phyloP scores from a whole-genome alignment of 2,888 invertebrate species.

The Gibbula magus region DNA sequence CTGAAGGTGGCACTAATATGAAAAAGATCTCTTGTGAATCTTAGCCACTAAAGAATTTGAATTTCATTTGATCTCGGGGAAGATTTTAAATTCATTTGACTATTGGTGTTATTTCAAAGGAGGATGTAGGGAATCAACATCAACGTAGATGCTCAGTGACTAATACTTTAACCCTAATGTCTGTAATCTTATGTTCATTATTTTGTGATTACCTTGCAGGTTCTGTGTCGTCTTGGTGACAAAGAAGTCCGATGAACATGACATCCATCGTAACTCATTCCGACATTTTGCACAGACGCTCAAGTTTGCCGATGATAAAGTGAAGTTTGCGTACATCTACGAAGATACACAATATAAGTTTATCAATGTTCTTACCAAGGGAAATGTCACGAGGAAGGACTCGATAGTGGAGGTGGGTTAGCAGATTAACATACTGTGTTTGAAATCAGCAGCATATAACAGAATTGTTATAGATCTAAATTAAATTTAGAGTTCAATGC shows the following conservation, averaged over 20 bases:
- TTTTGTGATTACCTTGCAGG: constrained; percentile 46
- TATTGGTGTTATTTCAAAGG: too few relatives aligned
- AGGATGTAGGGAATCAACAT: too few relatives aligned
- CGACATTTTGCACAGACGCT: constrained; percentile 80
- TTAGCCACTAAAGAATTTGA: too few relatives aligned
- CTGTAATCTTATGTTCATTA: not conserved
- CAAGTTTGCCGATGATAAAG: constrained; percentile 78
- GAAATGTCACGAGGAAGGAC: constrained; percentile 55
- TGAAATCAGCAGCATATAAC: too few relatives aligned
- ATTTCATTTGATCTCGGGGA: too few relatives aligned
- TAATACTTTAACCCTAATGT: too few relatives aligned
- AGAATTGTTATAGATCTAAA: too few relatives aligned
- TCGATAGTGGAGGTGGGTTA: constrained; percentile 54
- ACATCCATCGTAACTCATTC: constrained; percentile 82
- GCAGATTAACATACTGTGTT: not conserved
- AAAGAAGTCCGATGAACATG: constrained; percentile 78
- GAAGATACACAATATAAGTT: constrained; percentile 88
- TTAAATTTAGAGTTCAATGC: too few relatives aligned
- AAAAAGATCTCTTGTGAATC: too few relatives aligned
- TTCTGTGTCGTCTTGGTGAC: constrained; percentile 89
- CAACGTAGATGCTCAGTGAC: too few relatives aligned
- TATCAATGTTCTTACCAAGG: constrained; percentile 82
- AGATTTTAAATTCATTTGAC: too few relatives aligned
- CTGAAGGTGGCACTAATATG: too few relatives aligned
- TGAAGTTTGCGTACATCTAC: constrained; percentile 92